These are phyloP conservation scores for Gallinago media DNA, from an alignment of 2,113 vertebrate genomes.

Conservation along the genomic window DNA sequence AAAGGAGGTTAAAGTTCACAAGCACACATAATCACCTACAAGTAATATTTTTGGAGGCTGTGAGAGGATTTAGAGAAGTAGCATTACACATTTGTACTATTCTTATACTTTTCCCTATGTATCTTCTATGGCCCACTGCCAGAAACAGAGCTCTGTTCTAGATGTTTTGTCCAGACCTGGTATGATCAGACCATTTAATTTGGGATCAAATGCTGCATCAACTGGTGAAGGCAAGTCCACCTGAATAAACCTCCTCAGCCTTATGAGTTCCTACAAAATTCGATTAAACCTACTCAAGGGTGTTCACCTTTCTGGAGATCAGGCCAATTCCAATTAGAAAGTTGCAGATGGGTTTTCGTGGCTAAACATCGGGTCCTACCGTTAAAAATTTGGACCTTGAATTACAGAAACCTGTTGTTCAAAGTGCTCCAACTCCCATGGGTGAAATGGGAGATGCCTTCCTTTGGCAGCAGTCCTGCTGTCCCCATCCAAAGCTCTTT, in stretches of 20 bases:
- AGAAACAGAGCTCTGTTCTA: background rate
- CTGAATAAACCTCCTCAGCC: background rate
- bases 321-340: background rate
- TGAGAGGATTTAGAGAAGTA: background rate
- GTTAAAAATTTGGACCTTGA: background rate
- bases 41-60: background rate
- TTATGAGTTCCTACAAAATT: background rate
- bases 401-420: accelerated
- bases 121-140: background rate
- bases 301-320: background rate
- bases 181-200: background rate
- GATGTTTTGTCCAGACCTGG: background rate
- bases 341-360: background rate
- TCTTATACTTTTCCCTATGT: background rate
- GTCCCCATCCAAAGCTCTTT: background rate
- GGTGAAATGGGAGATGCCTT: background rate
- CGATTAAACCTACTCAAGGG: background rate
- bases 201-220: background rate
- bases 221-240: background rate
- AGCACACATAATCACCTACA: background rate
- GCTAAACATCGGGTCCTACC: accelerated
- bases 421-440: accelerated
- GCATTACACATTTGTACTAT: background rate
- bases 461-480: background rate
- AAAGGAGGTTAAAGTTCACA: background rate